Percentiles rank a stretch among this genome's conserved stretches.
phyloP scores from a whole-genome alignment of 2,888 invertebrate species.

The Petrolisthes cinctipes region DNA sequence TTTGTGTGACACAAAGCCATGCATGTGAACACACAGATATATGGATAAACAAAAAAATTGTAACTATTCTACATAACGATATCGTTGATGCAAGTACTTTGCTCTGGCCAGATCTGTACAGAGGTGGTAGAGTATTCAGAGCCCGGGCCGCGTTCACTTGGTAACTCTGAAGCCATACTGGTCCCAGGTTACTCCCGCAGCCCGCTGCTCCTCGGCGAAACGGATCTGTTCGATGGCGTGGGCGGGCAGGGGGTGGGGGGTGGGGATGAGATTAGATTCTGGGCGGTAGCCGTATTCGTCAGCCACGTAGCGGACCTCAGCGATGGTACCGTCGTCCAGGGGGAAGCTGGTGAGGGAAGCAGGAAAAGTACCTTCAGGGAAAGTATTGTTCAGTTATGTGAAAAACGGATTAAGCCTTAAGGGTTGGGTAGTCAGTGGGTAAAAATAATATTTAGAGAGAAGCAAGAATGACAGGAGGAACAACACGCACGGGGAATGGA shows the following conservation, averaged over 20 bases:
- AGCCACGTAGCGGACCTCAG: conserved; percentile 35
- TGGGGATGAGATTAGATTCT: conserved; percentile 28
- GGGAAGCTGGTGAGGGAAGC: conserved; percentile 12
- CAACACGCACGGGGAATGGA: too few species aligned
- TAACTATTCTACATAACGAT: background rate
- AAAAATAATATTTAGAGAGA: too few species aligned
- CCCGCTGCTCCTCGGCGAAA: conserved; percentile 43
- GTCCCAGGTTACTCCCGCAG: conserved; percentile 17
- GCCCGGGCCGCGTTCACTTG: background rate
- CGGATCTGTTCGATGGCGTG: conserved; percentile 50
- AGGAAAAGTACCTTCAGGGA: too few species aligned
- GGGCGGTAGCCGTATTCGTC: conserved; percentile 43
- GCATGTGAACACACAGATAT: background rate
- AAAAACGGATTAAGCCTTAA: too few species aligned
- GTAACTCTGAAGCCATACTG: conserved; percentile 28
- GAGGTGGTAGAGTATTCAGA: background rate
- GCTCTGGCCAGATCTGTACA: background rate
- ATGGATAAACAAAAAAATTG: background rate
- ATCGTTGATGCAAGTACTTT: background rate
- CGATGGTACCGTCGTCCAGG: conserved; percentile 34
- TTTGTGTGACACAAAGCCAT: background rate
- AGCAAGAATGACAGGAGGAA: too few species aligned
- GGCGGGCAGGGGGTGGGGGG: conserved; percentile 39
- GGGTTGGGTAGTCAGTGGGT: too few species aligned
- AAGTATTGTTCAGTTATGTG: too few species aligned